A percentile compares a stretch with the other conserved stretches of the same genome.
Evolutionary conservation across 2,113 vertebrate genomes (phyloP).

Genomic region (Panurus biarmicus): DNA sequence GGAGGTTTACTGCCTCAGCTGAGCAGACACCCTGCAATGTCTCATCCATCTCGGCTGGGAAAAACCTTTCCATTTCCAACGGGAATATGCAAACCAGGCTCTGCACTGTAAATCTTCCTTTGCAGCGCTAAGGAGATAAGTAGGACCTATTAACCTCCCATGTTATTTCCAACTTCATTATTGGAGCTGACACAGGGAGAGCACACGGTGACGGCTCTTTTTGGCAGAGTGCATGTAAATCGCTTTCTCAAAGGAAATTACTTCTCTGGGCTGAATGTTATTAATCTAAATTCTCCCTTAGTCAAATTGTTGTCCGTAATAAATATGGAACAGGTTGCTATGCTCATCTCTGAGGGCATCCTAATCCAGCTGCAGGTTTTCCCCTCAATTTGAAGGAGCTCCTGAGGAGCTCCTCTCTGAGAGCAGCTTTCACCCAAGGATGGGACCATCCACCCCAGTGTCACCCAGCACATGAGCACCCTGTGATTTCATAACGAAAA

Average conservation of each 20-base stretch:
- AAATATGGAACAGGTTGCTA: slow-evolving; percentile 89
- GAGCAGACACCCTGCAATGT: background rate
- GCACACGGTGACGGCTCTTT: slow-evolving; percentile 79
- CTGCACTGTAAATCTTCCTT: slow-evolving; percentile 67
- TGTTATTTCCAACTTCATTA: slow-evolving; percentile 98
- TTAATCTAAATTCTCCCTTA: slow-evolving; percentile 98
- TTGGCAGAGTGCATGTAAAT: slow-evolving; percentile 92
- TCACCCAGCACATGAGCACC: fast-evolving
- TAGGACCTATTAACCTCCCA: slow-evolving; percentile 94
- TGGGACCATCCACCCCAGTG: fast-evolving
- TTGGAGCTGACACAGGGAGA: slow-evolving; percentile 88
- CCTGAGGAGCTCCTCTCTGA: background rate
- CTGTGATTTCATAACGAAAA: background rate
- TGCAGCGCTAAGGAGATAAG: slow-evolving; percentile 75
- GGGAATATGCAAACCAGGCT: slow-evolving; percentile 70
- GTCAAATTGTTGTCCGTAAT: slow-evolving; percentile 93
- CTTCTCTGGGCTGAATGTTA: slow-evolving; percentile 90
- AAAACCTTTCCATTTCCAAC: slow-evolving; percentile 55
- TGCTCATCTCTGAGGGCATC: slow-evolving; percentile 78
- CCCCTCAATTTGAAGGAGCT: slow-evolving; percentile 10
- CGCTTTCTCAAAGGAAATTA: slow-evolving; percentile 97
- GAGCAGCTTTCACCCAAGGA: background rate
- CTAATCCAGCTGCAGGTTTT: slow-evolving; percentile 63
- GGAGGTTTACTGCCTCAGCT: background rate
- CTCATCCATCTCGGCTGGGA: slow-evolving; percentile 61